Conservation (phyloP, 2,888 invertebrate species). For the Penaeus monodon region DNA sequence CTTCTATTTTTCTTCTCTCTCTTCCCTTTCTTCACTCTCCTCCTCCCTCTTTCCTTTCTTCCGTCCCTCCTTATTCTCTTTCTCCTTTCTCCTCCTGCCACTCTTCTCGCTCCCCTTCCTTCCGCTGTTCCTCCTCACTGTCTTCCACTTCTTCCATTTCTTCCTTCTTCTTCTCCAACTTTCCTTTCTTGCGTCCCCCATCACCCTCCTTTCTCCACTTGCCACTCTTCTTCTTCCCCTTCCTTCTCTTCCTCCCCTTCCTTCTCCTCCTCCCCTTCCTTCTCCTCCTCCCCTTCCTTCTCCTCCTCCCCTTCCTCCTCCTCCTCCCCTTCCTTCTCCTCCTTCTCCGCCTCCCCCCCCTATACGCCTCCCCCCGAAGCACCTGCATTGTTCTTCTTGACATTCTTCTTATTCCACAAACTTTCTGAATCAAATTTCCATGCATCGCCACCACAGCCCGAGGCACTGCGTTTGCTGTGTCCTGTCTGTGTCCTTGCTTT, state of each 20-base stretch:
- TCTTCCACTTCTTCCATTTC: background rate
- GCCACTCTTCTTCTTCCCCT: background rate
- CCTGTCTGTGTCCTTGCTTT: no score
- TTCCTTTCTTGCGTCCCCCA: background rate
- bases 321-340: background rate
- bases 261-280: background rate
- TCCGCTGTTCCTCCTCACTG: no score
- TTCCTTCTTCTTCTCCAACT: no score
- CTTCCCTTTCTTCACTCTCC: no score
- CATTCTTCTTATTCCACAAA: background rate
- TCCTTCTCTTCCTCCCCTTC: background rate
- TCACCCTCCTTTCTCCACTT: background rate
- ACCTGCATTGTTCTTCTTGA: background rate
- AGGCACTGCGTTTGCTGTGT: no score
- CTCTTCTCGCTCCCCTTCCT: no score
- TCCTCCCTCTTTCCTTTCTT: no score
- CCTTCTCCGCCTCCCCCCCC: background rate
- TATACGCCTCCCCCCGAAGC: background rate
- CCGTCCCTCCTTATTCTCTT: accelerated
- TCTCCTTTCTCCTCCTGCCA: no score
- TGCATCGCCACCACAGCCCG: no score
- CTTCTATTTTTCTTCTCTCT: no score
- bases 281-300: background rate
- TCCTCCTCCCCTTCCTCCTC: background rate
- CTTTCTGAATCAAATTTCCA: background rate